Percentiles rank a stretch among this genome's conserved stretches.
phyloP scores from a whole-genome alignment of 1,140 invertebrate species.

The Lamellibrachia luymesi region DNA sequence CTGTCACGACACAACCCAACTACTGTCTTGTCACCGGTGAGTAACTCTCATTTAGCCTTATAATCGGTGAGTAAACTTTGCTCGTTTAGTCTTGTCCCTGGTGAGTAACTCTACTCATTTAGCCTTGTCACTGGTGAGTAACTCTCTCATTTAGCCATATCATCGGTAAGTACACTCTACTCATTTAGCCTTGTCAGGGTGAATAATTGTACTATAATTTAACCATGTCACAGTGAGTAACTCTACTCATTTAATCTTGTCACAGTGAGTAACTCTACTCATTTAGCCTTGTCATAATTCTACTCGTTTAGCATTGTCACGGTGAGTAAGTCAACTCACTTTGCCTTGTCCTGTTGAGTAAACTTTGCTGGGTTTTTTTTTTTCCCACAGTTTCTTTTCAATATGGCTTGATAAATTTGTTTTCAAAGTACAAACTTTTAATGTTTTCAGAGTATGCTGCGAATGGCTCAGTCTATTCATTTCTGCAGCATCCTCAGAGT shows the following conservation, averaged over 20 bases:
- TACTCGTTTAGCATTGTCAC: no score
- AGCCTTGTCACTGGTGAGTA: no score
- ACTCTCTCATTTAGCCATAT: no score
- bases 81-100: no score
- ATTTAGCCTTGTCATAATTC: no score
- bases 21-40: slow-evolving; percentile 57
- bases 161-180: neutral
- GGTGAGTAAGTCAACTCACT: neutral
- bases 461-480: slow-evolving; percentile 55
- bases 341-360: neutral
- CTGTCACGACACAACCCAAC: slow-evolving; percentile 55
- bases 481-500: slow-evolving; percentile 50
- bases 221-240: neutral
- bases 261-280: neutral
- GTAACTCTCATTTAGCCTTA: neutral
- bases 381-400: no score
- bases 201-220: no score
- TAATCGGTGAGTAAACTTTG: no score
- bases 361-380: no score
- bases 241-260: neutral
- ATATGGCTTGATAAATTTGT: neutral
- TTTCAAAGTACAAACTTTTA: neutral
- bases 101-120: no score
- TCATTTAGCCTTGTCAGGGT: neutral
- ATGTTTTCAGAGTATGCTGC: slow-evolving; percentile 53